Evolutionary conservation across 1,140 invertebrate species (phyloP).

Genomic region (Drosophila chauvacae): DNA sequence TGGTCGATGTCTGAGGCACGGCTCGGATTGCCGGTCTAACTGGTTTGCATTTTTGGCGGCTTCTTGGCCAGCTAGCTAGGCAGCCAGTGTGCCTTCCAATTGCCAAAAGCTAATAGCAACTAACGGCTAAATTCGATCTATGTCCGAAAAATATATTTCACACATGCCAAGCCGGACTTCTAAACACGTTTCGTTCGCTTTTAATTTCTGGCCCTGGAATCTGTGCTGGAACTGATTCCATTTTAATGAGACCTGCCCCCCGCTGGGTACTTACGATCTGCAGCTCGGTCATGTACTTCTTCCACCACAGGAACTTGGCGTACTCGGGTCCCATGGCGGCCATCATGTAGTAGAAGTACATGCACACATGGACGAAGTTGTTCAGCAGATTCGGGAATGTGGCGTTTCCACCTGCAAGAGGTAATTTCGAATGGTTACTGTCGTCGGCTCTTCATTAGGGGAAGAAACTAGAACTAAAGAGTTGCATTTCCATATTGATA

Average conservation of each 20-base stretch:
- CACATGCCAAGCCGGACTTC: constrained; percentile 56
- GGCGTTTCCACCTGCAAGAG: constrained; percentile 91
- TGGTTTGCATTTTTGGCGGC: constrained; percentile 60
- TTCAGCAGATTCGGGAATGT: constrained; percentile 97
- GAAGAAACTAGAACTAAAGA: not conserved
- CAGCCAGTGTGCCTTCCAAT: constrained; percentile 19
- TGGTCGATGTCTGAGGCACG: constrained; percentile 31
- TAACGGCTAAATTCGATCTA: constrained; percentile 47
- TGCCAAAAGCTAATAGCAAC: constrained; percentile 34
- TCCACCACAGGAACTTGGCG: constrained; percentile 97
- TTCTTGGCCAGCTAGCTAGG: constrained; percentile 24
- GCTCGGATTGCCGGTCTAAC: constrained; percentile 70
- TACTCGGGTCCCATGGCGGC: constrained; percentile 95
- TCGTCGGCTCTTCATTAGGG: not conserved
- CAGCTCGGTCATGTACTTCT: constrained; percentile 95
- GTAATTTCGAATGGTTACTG: not conserved
- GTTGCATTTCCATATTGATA: not conserved
- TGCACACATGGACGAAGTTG: constrained; percentile 96
- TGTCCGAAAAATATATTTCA: constrained; percentile 64
- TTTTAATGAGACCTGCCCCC: constrained; percentile 41
- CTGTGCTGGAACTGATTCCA: constrained; percentile 63
- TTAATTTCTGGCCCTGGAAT: constrained; percentile 25
- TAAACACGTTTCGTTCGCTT: constrained; percentile 68
- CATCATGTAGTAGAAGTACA: constrained; percentile 97
- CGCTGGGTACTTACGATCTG: constrained; percentile 91